phyloP scores from a whole-genome alignment of 2,113 vertebrate genomes.

The Microtus pennsylvanicus region DNA sequence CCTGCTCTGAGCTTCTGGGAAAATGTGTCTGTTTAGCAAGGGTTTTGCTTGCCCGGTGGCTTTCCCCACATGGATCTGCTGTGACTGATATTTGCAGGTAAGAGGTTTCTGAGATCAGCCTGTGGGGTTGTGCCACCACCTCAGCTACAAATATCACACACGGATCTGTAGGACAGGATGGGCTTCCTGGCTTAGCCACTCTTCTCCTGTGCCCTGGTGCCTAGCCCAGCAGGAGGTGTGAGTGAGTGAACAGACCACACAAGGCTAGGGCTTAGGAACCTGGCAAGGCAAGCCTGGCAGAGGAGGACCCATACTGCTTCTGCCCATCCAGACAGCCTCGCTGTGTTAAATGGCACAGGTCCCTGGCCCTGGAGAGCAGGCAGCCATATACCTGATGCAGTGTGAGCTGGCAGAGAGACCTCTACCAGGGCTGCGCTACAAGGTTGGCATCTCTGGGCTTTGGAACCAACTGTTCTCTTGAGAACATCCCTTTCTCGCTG shows the following conservation, averaged over 20 bases:
- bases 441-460: background rate
- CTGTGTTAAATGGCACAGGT: background rate
- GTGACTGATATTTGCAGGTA: background rate
- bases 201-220: too few species aligned
- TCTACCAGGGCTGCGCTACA: background rate
- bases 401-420: background rate
- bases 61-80: background rate
- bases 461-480: background rate
- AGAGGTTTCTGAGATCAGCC: background rate
- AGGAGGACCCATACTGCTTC: background rate
- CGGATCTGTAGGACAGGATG: background rate
- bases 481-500: background rate
- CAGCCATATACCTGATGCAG: rapidly evolving
- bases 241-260: background rate
- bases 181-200: background rate
- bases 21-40: background rate
- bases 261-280: background rate
- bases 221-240: background rate
- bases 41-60: background rate
- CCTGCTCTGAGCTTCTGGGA: background rate
- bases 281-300: too few species aligned
- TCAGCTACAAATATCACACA: background rate
- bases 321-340: background rate
- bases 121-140: rapidly evolving
- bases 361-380: background rate